A percentile compares a stretch with the other conserved stretches of the same genome.
phyloP scores from a whole-genome alignment of 2,888 invertebrate species.

The Caenorhabditis doughertyi region DNA sequence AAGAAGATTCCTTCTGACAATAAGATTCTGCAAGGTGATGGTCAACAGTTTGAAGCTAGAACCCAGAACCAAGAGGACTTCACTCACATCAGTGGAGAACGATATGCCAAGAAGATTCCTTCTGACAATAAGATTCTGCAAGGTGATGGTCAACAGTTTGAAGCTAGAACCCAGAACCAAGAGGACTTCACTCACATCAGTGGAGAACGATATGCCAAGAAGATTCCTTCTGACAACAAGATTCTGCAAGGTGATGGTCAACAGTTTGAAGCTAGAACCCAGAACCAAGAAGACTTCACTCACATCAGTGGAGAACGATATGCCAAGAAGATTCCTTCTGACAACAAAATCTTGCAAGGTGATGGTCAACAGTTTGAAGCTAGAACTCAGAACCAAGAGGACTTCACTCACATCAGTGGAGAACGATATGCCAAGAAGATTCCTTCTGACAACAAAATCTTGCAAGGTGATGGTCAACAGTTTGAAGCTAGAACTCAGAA shows the following conservation, averaged over 20 bases:
- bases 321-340: conserved; percentile 12
- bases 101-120: conserved; percentile 15
- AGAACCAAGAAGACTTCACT: conserved; percentile 31
- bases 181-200: conserved; percentile 20
- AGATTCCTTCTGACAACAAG: conserved; percentile 18
- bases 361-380: conserved; percentile 20
- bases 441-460: neutral
- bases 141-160: conserved; percentile 13
- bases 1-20: conserved; percentile 18
- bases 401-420: conserved; percentile 20
- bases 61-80: conserved; percentile 30
- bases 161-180: conserved; percentile 12
- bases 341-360: conserved; percentile 18
- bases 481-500: conserved; percentile 36
- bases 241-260: conserved; percentile 19
- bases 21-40: conserved; percentile 20
- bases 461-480: conserved; percentile 14
- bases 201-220: conserved; percentile 22
- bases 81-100: conserved; percentile 15
- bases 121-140: conserved; percentile 18
- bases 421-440: conserved; percentile 16
- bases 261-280: conserved; percentile 9
- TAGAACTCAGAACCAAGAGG: conserved; percentile 13
- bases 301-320: conserved; percentile 13
- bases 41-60: conserved; percentile 9